Percentiles rank a stretch among this genome's conserved stretches.
phyloP scores from a whole-genome alignment of 2,888 invertebrate genomes.

The Raillietiella orientalis region DNA sequence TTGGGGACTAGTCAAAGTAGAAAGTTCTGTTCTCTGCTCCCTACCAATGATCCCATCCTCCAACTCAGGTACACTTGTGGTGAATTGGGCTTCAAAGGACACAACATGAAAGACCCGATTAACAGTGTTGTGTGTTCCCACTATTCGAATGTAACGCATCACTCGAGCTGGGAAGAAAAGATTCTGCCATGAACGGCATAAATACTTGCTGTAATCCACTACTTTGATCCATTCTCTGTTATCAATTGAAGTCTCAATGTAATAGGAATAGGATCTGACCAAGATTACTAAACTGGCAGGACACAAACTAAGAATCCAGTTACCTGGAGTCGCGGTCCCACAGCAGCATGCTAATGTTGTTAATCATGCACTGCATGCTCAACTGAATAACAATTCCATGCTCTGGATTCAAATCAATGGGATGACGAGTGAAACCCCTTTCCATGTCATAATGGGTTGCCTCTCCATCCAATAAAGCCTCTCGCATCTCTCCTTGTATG shows the following conservation, averaged over 20 bases:
- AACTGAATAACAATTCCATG: constrained; percentile 51
- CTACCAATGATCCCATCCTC: constrained; percentile 8
- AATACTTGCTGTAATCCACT: constrained; percentile 63
- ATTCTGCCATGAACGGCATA: constrained; percentile 87
- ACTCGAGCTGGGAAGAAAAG: constrained; percentile 68
- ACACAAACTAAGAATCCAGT: constrained; percentile 4
- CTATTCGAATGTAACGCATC: constrained; percentile 26
- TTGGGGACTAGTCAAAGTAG: constrained; percentile 30
- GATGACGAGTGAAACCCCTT: constrained; percentile 58
- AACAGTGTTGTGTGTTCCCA: constrained; percentile 75
- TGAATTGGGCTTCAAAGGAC: constrained; percentile 61
- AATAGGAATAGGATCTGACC: constrained; percentile 49
- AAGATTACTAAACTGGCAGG: constrained; percentile 4
- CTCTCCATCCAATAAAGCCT: constrained; percentile 65
- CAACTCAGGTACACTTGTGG: constrained; percentile 35
- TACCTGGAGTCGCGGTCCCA: constrained; percentile 74
- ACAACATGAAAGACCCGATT: constrained; percentile 84
- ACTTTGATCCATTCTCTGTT: constrained; percentile 79
- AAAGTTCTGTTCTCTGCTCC: neutral
- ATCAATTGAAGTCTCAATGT: constrained; percentile 57
- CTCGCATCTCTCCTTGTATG: constrained; percentile 57
- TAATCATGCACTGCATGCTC: constrained; percentile 48
- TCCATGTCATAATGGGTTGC: constrained; percentile 63
- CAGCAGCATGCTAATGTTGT: constrained; percentile 62
- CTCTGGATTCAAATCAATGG: constrained; percentile 33